A percentile compares a stretch with the other conserved stretches of the same genome.
Evolutionary conservation across 2,113 vertebrate species (phyloP).

Genomic region (Tachysurus vachellii): DNA sequence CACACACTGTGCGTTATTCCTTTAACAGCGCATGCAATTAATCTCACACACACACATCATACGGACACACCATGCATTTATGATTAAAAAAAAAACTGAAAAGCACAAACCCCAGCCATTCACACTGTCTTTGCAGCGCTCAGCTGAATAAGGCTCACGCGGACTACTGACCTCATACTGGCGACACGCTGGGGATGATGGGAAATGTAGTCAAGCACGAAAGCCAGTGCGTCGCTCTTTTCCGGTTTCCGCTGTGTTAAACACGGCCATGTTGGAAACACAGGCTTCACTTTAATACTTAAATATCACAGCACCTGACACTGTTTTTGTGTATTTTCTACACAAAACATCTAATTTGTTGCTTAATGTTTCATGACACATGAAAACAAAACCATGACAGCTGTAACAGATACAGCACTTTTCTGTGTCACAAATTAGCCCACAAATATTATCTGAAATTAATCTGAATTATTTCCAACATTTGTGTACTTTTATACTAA

Average conservation of each 20-base stretch:
- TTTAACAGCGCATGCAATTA: slow-evolving; percentile 7
- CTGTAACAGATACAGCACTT: neutral
- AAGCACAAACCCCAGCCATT: slow-evolving; percentile 57
- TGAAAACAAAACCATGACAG: neutral
- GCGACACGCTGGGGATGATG: slow-evolving; percentile 52
- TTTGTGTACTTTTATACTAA: neutral
- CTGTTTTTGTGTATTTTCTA: neutral
- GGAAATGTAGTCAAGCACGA: slow-evolving; percentile 51
- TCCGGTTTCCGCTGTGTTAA: slow-evolving; percentile 11
- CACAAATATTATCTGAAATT: neutral
- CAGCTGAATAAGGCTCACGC: slow-evolving; percentile 62
- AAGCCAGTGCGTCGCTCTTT: neutral
- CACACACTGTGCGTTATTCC: slow-evolving; percentile 4
- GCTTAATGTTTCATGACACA: neutral
- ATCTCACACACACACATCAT: neutral
- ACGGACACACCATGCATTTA: neutral
- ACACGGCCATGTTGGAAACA: neutral
- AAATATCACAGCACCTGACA: too few species aligned
- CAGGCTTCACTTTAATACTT: too few species aligned
- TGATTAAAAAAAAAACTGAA: slow-evolving; percentile 24
- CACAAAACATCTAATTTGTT: neutral
- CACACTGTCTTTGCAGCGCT: slow-evolving; percentile 56
- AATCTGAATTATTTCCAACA: neutral
- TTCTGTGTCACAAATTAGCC: neutral
- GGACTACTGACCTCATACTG: slow-evolving; percentile 48